Evolutionary conservation across 35 echinoderm and acorn worm genomes (phyloP).

Genomic region (Amphiura filiformis): DNA sequence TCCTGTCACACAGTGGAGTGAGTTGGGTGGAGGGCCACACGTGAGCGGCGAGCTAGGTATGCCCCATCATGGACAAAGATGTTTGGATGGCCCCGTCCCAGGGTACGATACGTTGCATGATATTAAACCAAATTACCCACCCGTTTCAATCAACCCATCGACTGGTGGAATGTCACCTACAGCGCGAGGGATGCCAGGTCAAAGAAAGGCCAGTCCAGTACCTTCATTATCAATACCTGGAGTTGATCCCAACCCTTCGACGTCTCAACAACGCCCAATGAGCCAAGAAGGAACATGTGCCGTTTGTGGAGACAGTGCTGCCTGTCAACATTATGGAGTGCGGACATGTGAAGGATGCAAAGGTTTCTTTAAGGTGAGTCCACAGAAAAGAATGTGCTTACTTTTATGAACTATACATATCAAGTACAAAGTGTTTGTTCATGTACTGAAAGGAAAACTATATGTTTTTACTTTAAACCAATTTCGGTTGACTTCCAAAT

Average conservation of each 20-base stretch:
- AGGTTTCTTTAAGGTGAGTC: constrained; percentile 98
- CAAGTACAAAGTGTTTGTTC: too few species aligned
- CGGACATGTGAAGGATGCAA: constrained; percentile 98
- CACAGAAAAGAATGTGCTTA: too few species aligned
- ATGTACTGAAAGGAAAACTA: too few species aligned
- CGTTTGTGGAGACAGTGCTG: constrained; percentile 97
- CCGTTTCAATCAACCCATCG: not conserved
- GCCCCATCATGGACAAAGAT: not conserved
- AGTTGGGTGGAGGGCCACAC: constrained; percentile 44
- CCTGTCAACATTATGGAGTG: constrained; percentile 98
- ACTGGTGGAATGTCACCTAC: constrained; percentile 3
- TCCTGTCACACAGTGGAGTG: constrained; percentile 12
- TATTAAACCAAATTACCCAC: constrained; percentile 4
- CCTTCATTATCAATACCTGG: constrained; percentile 36
- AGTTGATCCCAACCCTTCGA: constrained; percentile 36
- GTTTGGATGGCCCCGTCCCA: not conserved
- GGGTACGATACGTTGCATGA: not conserved
- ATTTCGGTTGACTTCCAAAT: too few species aligned
- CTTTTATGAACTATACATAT: too few species aligned
- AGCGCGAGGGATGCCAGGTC: constrained; percentile 25
- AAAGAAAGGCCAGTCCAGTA: constrained; percentile 31
- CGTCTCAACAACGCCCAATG: constrained; percentile 48
- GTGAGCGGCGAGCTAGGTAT: not conserved
- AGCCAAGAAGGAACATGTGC: constrained; percentile 92
- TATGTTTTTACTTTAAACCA: too few species aligned